These are phyloP conservation scores for Fregata magnificens DNA, from an alignment of 2,113 vertebrate genomes.

Conservation along the genomic window DNA sequence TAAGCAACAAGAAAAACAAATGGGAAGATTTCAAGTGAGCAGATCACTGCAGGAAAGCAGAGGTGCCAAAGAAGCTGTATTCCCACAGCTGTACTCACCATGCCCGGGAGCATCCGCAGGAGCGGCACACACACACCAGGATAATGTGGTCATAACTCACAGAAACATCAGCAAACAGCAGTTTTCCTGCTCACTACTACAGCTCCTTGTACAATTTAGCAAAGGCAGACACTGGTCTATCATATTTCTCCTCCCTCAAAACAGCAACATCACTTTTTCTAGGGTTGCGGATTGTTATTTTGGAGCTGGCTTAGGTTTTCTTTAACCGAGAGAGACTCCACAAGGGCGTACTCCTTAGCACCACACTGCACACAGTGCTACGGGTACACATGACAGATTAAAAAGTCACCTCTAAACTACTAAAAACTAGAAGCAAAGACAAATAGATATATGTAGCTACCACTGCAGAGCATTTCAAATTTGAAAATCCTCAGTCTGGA, in stretches of 20 bases:
- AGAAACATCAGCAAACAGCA: not conserved
- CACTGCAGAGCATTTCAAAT: not conserved
- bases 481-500: not conserved
- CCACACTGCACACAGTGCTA: not conserved
- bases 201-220: not conserved
- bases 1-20: not conserved
- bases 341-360: not conserved
- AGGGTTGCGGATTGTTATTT: not conserved
- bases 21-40: not conserved
- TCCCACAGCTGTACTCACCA: not conserved
- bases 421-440: not conserved
- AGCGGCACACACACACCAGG: not conserved
- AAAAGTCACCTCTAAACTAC: not conserved
- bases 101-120: accelerated
- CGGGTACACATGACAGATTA: too few species aligned
- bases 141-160: not conserved
- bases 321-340: not conserved
- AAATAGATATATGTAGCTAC: not conserved
- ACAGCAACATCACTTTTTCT: not conserved
- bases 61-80: not conserved
- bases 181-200: not conserved
- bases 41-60: not conserved
- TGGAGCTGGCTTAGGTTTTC: not conserved
- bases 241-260: not conserved
- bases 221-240: not conserved